Percentiles rank a stretch among this genome's conserved stretches.
Conservation (phyloP, 2,113 vertebrate species). For the Chionodraco myersi region DNA sequence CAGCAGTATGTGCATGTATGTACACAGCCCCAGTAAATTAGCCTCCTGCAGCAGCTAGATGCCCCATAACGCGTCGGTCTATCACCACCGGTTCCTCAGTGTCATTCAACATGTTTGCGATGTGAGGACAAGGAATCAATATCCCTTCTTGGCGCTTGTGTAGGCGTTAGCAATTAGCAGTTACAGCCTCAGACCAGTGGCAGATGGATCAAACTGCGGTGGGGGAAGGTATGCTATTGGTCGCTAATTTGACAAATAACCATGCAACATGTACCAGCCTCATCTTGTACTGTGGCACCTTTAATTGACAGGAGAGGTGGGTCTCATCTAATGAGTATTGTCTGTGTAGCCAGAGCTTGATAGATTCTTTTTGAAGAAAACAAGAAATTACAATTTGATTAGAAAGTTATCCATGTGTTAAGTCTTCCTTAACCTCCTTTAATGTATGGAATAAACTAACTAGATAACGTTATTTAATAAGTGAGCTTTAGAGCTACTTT, state of each 20-base stretch:
- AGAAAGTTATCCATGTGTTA: neutral
- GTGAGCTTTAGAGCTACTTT: neutral
- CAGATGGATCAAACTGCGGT: constrained; percentile 55
- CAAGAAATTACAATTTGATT: too few species aligned
- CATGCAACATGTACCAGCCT: constrained; percentile 10
- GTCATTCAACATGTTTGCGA: constrained; percentile 62
- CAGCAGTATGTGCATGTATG: constrained; percentile 10
- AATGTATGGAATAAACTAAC: neutral
- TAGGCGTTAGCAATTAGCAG: constrained; percentile 72
- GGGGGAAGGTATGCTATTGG: constrained; percentile 41
- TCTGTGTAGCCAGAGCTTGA: neutral
- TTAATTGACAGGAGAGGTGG: constrained; percentile 28
- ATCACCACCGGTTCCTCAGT: constrained; percentile 29
- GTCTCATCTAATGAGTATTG: neutral
- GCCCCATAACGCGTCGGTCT: neutral
- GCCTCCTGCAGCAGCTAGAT: neutral
- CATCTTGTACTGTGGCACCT: constrained; percentile 40
- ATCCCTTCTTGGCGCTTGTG: constrained; percentile 32
- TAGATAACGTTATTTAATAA: neutral
- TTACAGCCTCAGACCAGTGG: constrained; percentile 39
- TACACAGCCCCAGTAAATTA: constrained; percentile 20
- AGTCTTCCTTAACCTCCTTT: neutral
- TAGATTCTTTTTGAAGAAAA: neutral
- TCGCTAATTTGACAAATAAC: constrained; percentile 63
- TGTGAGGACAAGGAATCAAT: constrained; percentile 68